phyloP scores from a whole-genome alignment of 2,797 vertebrate genomes.

The Sitta carolinensis region DNA sequence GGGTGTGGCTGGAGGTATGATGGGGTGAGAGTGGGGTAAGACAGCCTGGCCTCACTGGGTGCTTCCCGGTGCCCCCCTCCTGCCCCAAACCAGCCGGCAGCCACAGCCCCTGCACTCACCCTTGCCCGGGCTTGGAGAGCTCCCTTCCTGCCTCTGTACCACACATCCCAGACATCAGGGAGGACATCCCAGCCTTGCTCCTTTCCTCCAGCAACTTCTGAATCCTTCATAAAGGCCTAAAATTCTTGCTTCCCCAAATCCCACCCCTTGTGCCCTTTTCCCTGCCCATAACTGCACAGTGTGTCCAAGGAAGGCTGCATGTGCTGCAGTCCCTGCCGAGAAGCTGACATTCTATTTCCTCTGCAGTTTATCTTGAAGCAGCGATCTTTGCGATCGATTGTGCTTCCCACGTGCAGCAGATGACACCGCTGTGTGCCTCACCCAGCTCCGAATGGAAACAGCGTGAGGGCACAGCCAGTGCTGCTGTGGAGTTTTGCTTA shows the following conservation, averaged over 20 bases:
- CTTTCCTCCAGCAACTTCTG: neutral
- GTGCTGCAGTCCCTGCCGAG: neutral
- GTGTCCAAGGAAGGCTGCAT: neutral
- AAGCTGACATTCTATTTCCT: conserved; percentile 30
- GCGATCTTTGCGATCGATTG: neutral
- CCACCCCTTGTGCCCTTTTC: neutral
- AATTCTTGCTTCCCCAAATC: neutral
- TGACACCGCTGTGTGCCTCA: neutral
- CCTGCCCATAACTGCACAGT: neutral
- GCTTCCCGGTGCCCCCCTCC: fast-evolving
- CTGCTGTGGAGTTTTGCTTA: neutral
- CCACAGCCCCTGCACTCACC: too few species aligned
- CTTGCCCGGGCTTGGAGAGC: neutral
- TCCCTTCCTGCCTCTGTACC: neutral
- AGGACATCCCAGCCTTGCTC: neutral
- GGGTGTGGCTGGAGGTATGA: neutral
- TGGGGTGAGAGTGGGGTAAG: too few species aligned
- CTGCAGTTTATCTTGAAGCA: neutral
- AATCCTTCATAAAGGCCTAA: neutral
- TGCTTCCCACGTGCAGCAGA: neutral
- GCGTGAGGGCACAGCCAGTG: neutral
- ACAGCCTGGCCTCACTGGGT: fast-evolving
- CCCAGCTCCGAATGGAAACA: neutral
- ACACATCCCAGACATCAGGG: neutral
- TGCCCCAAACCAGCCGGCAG: neutral